Base-by-base conservation (phyloP, 2,888 invertebrate species). In the Halictus quadricinctus region DNA sequence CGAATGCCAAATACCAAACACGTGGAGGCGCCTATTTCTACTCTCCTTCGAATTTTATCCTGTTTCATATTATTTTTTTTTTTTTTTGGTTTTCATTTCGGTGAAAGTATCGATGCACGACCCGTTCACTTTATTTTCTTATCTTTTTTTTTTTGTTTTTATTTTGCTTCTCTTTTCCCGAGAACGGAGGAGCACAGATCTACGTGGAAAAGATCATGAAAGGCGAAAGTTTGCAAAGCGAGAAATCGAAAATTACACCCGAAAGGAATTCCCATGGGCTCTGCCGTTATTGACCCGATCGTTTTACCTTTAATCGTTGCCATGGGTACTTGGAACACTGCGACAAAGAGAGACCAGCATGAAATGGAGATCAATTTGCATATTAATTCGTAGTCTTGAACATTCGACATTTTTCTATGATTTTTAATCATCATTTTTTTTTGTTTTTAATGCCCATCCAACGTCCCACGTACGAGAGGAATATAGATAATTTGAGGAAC, bases 291-390 rank as follows among this genome's bases (percentile, higher is more conserved):
- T 83, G 84, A 88, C 88, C 88, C 84, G 90, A 89, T 89, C 89
- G 85, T 88, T 90, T 90, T 90, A 89, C 89, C 90, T 90, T 88
- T 89, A 90, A 90, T 90, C 87, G 90, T 89, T 88, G 88, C 87
- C 89, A 86, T 84, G 89, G 90, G 88, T 82, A 88, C 88, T 88
- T 90, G 85, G 87, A 89, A 87, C 88, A 87, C 87, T 85, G 88
- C 85, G 89, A 90, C 89, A 90, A 90, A 90, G 90, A 89, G 89
- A 89, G 89, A 89, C 90, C 90, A 90, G 90, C 90, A 88, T 87
- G 88, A 90, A 90, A 89, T 88, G 88, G 85, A 90, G 88, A 88
- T 88, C 88, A 90, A 87, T 89, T 87, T 87, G 74, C 73, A 89
- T 58, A 58, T 89, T 89, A 89, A 89, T 89, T 85, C 76, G 87